These are phyloP conservation scores for Rhabdophis nuchalis DNA, from an alignment of 2,797 vertebrate genomes.

Conservation along the genomic window DNA sequence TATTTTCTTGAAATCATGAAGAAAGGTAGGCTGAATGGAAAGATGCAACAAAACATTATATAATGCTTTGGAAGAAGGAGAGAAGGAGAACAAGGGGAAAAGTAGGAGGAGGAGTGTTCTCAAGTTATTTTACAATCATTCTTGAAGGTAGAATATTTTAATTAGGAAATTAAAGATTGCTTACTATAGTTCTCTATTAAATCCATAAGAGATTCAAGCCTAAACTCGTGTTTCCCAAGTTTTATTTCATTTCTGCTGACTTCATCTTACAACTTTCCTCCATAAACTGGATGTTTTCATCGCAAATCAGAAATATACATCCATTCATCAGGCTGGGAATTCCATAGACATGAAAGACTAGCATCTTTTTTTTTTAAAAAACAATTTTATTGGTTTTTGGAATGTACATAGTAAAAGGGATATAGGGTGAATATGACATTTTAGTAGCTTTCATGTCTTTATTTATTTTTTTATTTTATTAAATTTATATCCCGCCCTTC, in stretches of 20 bases:
- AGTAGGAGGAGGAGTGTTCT: background rate
- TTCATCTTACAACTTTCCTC: background rate
- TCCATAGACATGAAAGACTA: background rate
- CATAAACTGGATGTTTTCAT: background rate
- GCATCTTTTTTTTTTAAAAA: too few relatives aligned
- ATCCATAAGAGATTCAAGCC: background rate
- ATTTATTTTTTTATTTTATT: too few relatives aligned
- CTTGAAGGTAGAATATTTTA: background rate
- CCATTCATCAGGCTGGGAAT: background rate
- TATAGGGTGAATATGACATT: too few relatives aligned
- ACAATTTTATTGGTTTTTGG: too few relatives aligned
- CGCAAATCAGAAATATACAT: background rate
- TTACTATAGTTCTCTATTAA: background rate
- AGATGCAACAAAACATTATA: background rate
- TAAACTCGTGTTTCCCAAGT: background rate
- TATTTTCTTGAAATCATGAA: background rate
- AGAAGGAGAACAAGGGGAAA: background rate
- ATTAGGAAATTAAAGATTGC: background rate
- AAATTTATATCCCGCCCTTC: too few relatives aligned
- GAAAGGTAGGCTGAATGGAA: background rate
- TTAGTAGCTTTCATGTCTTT: too few relatives aligned
- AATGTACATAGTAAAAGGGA: too few relatives aligned
- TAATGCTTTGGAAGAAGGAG: background rate
- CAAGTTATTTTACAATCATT: background rate
- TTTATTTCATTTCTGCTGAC: background rate